These are phyloP conservation scores for Panzeria rudis DNA, from an alignment of 2,888 invertebrate genomes.

Conservation along the genomic window DNA sequence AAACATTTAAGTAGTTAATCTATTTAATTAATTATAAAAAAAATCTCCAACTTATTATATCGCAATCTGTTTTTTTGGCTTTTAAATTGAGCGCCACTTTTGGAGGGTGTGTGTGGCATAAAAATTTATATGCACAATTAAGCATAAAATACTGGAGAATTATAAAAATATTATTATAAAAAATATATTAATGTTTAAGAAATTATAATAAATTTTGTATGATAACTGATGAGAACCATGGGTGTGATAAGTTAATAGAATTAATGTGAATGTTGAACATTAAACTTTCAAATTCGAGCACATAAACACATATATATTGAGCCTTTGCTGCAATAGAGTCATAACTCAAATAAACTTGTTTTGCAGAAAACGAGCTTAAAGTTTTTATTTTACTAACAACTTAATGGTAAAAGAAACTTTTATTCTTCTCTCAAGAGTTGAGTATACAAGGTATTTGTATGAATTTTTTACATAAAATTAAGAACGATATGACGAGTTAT, in stretches of 20 bases:
- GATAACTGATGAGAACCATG: neutral
- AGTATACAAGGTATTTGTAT: too few relatives aligned
- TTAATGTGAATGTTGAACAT: neutral
- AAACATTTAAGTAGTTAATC: too few relatives aligned
- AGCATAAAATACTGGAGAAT: slow-evolving; percentile 14
- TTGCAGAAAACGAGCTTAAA: too few relatives aligned
- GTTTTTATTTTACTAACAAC: too few relatives aligned
- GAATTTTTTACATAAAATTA: too few relatives aligned
- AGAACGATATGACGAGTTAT: too few relatives aligned
- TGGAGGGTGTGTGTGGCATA: neutral
- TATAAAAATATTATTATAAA: slow-evolving; percentile 3
- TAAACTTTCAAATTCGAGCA: neutral
- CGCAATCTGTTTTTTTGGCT: neutral
- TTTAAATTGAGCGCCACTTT: neutral
- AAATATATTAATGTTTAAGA: slow-evolving; percentile 1
- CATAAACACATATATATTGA: too few relatives aligned
- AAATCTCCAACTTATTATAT: neutral
- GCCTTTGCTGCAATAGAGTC: too few relatives aligned
- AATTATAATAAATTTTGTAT: slow-evolving; percentile 17
- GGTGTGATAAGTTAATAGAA: neutral
- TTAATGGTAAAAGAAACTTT: too few relatives aligned
- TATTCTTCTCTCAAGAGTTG: too few relatives aligned
- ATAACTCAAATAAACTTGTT: too few relatives aligned
- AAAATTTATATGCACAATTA: slow-evolving; percentile 13
- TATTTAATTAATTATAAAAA: too few relatives aligned